Base-by-base conservation (phyloP, 92 coral and sea anemone genomes). In the Porites divaricata region DNA sequence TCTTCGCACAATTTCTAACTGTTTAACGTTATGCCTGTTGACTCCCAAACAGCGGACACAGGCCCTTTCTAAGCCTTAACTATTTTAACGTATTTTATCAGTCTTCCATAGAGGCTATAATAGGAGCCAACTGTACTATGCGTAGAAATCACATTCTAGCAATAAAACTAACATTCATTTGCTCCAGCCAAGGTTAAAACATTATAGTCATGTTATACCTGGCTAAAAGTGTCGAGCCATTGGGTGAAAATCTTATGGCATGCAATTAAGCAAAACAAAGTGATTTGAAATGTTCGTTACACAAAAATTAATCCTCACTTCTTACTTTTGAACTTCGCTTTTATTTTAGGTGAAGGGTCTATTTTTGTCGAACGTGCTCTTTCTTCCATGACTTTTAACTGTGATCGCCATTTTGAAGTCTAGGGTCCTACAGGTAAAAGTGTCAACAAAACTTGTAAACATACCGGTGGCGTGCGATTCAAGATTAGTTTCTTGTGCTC, bases 401-500 rank as follows among this genome's bases (percentile, higher is more conserved):
- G 23, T 65, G 70, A 83, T 64, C 81, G 56, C 73, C 66, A 74
- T 62, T 11, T 22, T 52, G 35, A 67, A 75, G 67, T 63, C 82
- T 76, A 50, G 88, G 88, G 65, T 22, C 14, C 56, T 22, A 58
- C 88, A 66, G 88, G 88, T 84, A 74, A 81, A 75, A 2, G 8
- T 77, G 81, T 62, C 83, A 87, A 88, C 89, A 88, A 62, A 67
- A 85, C 75, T 70, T 75, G 50, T 63, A 67, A 91, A 63, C 94
- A 35, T 25, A 91, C 95, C 95, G 76, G 90, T 72, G 58, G 50
- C 65, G 3, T 15, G 8, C 61, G 67, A 50, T 58, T 85, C 87
- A 4, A 78, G 78, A 16, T n/a, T 69, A 22, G 41, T 73, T 25
- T 48, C 77, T 1, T 52, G 52, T 67, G 63, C 77, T 76, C 59